Conservation (phyloP, 1,140 invertebrate species). For the Heterodera schachtii region DNA sequence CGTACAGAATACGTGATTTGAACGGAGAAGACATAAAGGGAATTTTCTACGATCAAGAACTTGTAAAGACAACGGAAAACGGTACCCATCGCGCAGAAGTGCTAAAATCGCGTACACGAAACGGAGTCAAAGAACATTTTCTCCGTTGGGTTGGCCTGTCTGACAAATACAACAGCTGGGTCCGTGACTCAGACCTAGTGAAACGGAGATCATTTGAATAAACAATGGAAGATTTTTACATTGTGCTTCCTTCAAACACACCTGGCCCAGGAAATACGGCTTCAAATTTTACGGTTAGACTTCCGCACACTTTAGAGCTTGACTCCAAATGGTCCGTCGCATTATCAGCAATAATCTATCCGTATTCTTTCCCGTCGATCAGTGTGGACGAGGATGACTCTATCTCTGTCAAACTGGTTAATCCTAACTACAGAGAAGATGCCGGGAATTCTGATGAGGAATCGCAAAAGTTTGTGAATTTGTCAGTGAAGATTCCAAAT, state of each 20-base stretch:
- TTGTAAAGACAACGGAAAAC: background rate
- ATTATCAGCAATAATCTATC: slow-evolving; percentile 25
- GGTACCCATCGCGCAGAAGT: background rate
- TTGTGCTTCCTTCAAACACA: background rate
- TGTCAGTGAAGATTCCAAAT: background rate
- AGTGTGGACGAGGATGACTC: background rate
- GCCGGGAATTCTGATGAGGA: no score
- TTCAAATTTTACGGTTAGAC: background rate
- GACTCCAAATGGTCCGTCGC: slow-evolving; percentile 33
- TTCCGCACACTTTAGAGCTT: slow-evolving; percentile 29
- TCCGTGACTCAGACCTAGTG: background rate
- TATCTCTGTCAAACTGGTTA: background rate
- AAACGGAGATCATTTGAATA: no score
- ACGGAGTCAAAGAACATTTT: background rate
- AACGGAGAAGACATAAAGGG: background rate
- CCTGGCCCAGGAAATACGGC: background rate
- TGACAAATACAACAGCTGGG: background rate
- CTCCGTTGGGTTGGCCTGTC: background rate
- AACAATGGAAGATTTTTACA: background rate
- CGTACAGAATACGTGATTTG: background rate
- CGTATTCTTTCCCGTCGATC: slow-evolving; percentile 19
- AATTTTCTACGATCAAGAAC: slow-evolving; percentile 6
- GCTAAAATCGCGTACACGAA: background rate
- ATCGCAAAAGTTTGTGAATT: background rate
- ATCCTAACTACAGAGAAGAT: background rate